Conservation (phyloP, 2,113 vertebrate genomes). For the Poeciliopsis retropinna region DNA sequence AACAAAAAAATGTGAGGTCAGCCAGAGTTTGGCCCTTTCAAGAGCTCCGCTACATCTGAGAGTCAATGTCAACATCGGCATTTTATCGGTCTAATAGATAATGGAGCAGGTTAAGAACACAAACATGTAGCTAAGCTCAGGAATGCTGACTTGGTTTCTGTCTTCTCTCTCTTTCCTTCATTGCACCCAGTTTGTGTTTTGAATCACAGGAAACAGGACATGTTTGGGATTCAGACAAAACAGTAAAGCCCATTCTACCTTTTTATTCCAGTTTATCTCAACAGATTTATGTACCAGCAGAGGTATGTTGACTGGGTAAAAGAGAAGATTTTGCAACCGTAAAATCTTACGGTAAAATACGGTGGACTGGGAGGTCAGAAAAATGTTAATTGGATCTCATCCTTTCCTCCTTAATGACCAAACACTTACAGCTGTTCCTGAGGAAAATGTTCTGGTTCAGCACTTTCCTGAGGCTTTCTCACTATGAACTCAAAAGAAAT, state of each 20-base stretch:
- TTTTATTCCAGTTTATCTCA: neutral
- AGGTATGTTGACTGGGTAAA: slow-evolving; percentile 34
- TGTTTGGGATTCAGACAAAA: neutral
- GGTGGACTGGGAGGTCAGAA: slow-evolving; percentile 9
- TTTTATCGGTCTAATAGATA: slow-evolving; percentile 40
- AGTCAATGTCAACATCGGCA: slow-evolving; percentile 33
- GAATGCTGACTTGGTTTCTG: slow-evolving; percentile 45
- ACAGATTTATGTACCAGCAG: slow-evolving; percentile 13
- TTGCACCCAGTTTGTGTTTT: neutral
- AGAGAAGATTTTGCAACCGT: slow-evolving; percentile 36
- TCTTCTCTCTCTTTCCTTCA: slow-evolving; percentile 10
- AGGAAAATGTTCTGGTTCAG: slow-evolving; percentile 44
- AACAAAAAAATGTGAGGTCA: slow-evolving; percentile 43
- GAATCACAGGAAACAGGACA: slow-evolving; percentile 11
- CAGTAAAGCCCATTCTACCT: neutral
- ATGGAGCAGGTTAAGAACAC: slow-evolving; percentile 21
- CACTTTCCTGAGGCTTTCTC: slow-evolving; percentile 44
- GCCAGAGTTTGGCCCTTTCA: slow-evolving; percentile 27
- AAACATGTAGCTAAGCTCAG: slow-evolving; percentile 26
- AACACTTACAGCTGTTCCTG: slow-evolving; percentile 58
- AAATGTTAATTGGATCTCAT: slow-evolving; percentile 53
- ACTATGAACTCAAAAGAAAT: slow-evolving; percentile 23
- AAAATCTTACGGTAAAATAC: too few species aligned
- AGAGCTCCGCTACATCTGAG: slow-evolving; percentile 30
- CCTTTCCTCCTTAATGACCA: slow-evolving; percentile 39